phyloP scores from a whole-genome alignment of 2,113 vertebrate genomes.

The Myodes glareolus region DNA sequence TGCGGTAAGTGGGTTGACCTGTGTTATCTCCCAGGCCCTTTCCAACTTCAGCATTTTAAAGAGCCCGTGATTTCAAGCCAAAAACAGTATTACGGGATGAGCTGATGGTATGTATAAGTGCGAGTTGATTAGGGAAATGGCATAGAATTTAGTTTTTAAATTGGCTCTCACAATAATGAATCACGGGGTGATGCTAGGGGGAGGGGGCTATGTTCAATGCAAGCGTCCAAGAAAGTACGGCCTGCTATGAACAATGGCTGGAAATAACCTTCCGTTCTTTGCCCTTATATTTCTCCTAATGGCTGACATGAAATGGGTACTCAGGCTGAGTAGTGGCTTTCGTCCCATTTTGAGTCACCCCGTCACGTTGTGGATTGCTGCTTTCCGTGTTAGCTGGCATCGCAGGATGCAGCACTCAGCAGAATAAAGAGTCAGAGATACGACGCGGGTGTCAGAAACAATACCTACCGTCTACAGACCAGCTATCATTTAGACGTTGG shows the following conservation, averaged over 20 bases:
- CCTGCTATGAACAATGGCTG: constrained; percentile 69
- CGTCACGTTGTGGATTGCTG: constrained; percentile 62
- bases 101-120: constrained; percentile 55
- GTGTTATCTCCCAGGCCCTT: constrained; percentile 46
- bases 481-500: constrained; percentile 83
- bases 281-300: constrained; percentile 78
- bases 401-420: constrained; percentile 61
- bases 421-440: constrained; percentile 76
- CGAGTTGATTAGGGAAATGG: constrained; percentile 75
- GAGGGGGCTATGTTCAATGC: constrained; percentile 68
- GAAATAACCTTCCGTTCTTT: constrained; percentile 65
- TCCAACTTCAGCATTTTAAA: constrained; percentile 65
- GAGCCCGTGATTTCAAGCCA: constrained; percentile 68
- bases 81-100: constrained; percentile 59
- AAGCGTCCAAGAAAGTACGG: constrained; percentile 63
- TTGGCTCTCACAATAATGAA: constrained; percentile 68
- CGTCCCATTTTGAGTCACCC: constrained; percentile 77
- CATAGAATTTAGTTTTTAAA: constrained; percentile 67
- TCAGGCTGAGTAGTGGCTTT: constrained; percentile 72
- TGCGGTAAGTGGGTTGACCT: constrained; percentile 62
- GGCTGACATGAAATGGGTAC: constrained; percentile 71
- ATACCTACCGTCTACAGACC: constrained; percentile 82
- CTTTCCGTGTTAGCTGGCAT: constrained; percentile 71
- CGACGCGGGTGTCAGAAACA: constrained; percentile 78
- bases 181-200: constrained; percentile 66